Conservation (phyloP, 2,113 vertebrate species). For the Podarcis cretensis region DNA sequence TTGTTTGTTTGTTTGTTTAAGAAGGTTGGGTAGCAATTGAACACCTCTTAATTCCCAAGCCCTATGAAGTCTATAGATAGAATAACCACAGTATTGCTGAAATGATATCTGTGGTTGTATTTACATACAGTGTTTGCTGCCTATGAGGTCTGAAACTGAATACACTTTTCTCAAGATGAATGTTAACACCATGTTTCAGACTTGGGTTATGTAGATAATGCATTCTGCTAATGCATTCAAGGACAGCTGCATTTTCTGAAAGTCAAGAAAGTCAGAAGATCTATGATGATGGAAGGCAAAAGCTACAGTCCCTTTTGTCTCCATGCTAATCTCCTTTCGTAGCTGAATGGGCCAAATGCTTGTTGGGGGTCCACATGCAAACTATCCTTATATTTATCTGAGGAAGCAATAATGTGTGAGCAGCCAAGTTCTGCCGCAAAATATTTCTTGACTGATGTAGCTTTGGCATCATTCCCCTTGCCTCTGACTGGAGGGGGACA, state of each 20-base stretch:
- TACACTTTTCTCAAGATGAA: too few species aligned
- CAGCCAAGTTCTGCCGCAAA: too few species aligned
- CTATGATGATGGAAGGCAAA: too few species aligned
- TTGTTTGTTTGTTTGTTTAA: not conserved
- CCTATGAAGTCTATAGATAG: not conserved
- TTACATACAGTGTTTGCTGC: not conserved
- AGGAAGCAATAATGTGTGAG: too few species aligned
- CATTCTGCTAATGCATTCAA: not conserved
- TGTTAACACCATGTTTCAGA: not conserved
- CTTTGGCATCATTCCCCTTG: too few species aligned
- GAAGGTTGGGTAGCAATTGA: not conserved
- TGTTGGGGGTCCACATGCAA: too few species aligned
- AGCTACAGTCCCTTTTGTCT: too few species aligned
- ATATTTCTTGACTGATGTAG: too few species aligned
- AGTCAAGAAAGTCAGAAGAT: not conserved
- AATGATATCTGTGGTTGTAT: not conserved
- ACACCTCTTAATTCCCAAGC: not conserved
- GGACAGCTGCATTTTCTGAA: not conserved
- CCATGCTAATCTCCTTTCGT: too few species aligned
- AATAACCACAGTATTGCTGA: not conserved
- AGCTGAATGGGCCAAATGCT: too few species aligned
- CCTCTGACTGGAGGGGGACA: too few species aligned
- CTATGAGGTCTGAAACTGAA: not conserved
- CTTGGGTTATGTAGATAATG: not conserved
- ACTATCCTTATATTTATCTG: too few species aligned